These are phyloP conservation scores for Alligator mississippiensis DNA, from an alignment of 2,113 vertebrate genomes.

Conservation along the genomic window DNA sequence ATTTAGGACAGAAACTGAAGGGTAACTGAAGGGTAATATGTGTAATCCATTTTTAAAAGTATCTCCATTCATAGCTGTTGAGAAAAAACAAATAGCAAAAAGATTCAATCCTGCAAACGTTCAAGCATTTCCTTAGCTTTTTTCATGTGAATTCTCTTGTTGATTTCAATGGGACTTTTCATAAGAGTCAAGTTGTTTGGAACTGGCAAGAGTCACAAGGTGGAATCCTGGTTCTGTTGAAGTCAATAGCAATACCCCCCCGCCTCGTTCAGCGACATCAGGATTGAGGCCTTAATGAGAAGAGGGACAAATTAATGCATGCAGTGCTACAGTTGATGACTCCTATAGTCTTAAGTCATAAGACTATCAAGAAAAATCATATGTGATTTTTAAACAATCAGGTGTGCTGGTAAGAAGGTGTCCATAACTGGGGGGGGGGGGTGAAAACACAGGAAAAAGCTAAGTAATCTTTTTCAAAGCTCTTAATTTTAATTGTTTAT, in stretches of 20 bases:
- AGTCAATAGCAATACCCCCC: not conserved
- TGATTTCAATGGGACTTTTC: not conserved
- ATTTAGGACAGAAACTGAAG: no score
- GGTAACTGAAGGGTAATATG: not conserved
- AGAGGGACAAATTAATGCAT: not conserved
- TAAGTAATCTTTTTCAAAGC: not conserved
- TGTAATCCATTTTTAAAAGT: not conserved
- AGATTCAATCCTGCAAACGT: not conserved
- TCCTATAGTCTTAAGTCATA: not conserved
- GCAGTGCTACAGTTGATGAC: not conserved
- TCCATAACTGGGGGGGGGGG: not conserved
- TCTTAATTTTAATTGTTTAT: not conserved
- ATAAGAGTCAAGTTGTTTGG: not conserved
- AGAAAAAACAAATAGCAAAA: slow-evolving; percentile 27
- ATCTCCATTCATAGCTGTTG: not conserved
- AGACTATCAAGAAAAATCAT: not conserved
- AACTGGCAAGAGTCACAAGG: not conserved
- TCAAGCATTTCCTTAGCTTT: slow-evolving; percentile 6
- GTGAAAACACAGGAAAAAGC: not conserved
- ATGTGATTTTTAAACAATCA: not conserved
- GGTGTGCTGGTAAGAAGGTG: no score
- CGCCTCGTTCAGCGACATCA: not conserved
- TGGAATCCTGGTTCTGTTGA: not conserved
- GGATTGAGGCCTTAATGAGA: not conserved
- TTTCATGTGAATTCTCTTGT: not conserved